phyloP scores from a whole-genome alignment of 2,113 vertebrate genomes.

The Heterotis niloticus region DNA sequence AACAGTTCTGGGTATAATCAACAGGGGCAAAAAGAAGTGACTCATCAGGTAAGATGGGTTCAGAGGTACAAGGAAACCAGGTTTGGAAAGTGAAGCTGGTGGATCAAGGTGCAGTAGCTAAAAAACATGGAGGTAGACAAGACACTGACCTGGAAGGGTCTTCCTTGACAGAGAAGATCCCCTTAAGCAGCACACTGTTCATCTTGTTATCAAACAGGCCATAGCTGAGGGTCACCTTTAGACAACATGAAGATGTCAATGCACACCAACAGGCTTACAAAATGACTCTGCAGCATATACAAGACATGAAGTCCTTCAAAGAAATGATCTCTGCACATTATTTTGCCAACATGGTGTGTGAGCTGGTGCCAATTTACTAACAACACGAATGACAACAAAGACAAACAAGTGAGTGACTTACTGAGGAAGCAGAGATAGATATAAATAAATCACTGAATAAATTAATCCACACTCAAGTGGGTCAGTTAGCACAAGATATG shows the following conservation, averaged over 20 bases:
- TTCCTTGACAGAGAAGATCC: constrained; percentile 71
- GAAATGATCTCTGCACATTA: not conserved
- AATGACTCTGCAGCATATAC: not conserved
- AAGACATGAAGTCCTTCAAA: not conserved
- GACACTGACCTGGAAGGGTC: constrained; percentile 76
- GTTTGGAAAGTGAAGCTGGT: too few relatives aligned
- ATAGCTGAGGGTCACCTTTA: constrained; percentile 85
- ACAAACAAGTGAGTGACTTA: not conserved
- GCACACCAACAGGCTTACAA: not conserved
- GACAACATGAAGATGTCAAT: constrained; percentile 16
- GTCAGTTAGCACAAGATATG: not conserved
- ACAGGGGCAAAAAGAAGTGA: not conserved
- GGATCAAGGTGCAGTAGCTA: not conserved
- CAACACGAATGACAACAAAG: too few relatives aligned
- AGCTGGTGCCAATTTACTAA: too few relatives aligned
- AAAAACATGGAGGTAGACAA: not conserved
- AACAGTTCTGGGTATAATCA: not conserved
- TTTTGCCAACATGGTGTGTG: too few relatives aligned
- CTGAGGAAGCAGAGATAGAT: not conserved
- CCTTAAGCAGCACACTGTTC: constrained; percentile 76
- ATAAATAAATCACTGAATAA: not conserved
- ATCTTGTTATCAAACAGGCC: constrained; percentile 84
- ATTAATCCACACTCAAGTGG: not conserved
- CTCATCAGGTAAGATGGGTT: not conserved
- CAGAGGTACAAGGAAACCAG: not conserved